These are phyloP conservation scores for Drosophila histrio DNA, from an alignment of 2,888 invertebrate species.

Conservation along the genomic window DNA sequence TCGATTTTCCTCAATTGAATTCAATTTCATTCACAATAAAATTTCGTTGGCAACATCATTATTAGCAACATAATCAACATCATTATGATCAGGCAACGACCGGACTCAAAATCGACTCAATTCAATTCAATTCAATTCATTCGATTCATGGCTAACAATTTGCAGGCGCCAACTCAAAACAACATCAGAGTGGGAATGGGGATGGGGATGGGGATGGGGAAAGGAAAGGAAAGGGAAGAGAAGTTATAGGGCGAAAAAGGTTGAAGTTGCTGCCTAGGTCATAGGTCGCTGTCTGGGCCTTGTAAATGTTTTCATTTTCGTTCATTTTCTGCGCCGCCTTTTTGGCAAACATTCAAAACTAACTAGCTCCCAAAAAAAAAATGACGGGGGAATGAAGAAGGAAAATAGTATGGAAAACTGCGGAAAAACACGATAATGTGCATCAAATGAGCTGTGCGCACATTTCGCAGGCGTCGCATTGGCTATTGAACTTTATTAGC, in stretches of 20 bases:
- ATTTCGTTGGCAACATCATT: slow-evolving; percentile 44
- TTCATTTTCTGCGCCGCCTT: slow-evolving; percentile 22
- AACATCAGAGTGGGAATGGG: slow-evolving; percentile 24
- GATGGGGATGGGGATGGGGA: background rate
- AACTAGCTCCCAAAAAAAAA: slow-evolving; percentile 16
- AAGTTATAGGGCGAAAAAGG: slow-evolving; percentile 24
- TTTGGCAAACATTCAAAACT: slow-evolving; percentile 67
- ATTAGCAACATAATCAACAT: slow-evolving; percentile 45
- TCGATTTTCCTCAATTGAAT: slow-evolving; percentile 59
- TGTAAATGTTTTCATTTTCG: slow-evolving; percentile 76
- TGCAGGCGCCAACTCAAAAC: slow-evolving; percentile 71
- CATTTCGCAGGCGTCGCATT: slow-evolving; percentile 76
- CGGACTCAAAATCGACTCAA: slow-evolving; percentile 27
- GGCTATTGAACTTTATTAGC: slow-evolving; percentile 78
- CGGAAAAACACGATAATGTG: slow-evolving; percentile 71
- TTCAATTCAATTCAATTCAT: slow-evolving; percentile 49
- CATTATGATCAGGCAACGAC: slow-evolving; percentile 45
- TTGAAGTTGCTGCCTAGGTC: slow-evolving; percentile 21
- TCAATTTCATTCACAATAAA: slow-evolving; percentile 66
- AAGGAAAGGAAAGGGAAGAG: background rate
- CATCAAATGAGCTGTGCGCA: slow-evolving; percentile 79
- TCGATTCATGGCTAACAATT: slow-evolving; percentile 73
- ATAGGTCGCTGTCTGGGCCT: slow-evolving; percentile 40
- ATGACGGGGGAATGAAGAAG: background rate
- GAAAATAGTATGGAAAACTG: slow-evolving; percentile 22